A percentile compares a stretch with the other conserved stretches of the same genome.
Conservation (phyloP, 2,797 vertebrate species). For the Jordanella pulchra region DNA sequence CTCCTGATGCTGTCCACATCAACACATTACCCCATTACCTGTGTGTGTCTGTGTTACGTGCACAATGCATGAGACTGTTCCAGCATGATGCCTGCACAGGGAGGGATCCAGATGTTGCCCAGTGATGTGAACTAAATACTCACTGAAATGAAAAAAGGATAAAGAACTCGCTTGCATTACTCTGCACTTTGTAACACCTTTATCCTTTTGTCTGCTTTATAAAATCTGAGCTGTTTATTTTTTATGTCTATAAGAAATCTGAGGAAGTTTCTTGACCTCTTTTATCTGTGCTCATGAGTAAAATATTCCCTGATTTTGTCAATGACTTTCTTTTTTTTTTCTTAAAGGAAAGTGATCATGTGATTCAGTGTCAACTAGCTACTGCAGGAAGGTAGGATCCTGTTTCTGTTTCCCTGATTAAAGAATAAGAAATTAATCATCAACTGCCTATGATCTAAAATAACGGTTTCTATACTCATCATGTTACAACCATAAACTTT, state of each 20-base stretch:
- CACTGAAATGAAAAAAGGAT: neutral
- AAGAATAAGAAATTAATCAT: neutral
- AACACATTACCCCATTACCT: neutral
- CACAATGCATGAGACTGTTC: neutral
- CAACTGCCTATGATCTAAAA: neutral
- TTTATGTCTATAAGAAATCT: too few relatives aligned
- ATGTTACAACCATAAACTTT: neutral
- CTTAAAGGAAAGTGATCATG: conserved; percentile 63
- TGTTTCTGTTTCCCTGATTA: neutral
- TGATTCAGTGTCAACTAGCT: conserved; percentile 55
- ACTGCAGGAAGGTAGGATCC: conserved; percentile 59
- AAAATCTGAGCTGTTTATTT: neutral
- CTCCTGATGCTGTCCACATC: neutral
- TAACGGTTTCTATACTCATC: too few relatives aligned
- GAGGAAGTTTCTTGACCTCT: neutral
- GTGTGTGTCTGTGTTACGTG: neutral
- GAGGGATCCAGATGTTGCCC: conserved; percentile 1
- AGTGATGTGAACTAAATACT: conserved; percentile 10
- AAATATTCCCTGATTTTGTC: neutral
- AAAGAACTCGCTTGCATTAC: neutral
- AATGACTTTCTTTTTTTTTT: conserved; percentile 3
- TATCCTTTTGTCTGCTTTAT: neutral
- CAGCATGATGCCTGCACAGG: neutral
- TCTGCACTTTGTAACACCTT: neutral
- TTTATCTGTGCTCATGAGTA: neutral